These are phyloP conservation scores for Aphelenchoides avenae DNA, from an alignment of 1,140 invertebrate species.

Conservation along the genomic window DNA sequence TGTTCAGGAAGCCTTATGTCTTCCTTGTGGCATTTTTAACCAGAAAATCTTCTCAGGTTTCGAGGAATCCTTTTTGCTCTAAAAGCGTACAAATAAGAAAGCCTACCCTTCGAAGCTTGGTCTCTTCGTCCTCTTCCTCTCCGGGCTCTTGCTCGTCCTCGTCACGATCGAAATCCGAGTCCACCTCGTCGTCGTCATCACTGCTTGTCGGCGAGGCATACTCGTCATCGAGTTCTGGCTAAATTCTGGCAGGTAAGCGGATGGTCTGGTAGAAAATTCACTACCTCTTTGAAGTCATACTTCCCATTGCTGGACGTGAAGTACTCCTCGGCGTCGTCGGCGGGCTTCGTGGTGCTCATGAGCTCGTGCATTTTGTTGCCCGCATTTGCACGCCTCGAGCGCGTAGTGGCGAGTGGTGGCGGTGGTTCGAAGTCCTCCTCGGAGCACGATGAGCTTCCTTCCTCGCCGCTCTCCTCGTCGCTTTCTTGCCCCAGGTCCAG, in stretches of 20 bases:
- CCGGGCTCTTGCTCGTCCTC: conserved; percentile 43
- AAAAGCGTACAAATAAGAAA: background rate
- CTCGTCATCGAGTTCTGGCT: conserved; percentile 43
- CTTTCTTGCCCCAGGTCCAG: conserved; percentile 5
- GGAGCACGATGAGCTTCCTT: background rate
- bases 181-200: conserved; percentile 41
- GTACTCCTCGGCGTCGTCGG: conserved; percentile 41
- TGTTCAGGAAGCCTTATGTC: too few species aligned
- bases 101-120: too few species aligned
- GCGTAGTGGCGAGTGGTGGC: conserved; percentile 29
- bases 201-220: conserved; percentile 33
- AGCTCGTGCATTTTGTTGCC: conserved; percentile 44
- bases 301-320: conserved; percentile 45
- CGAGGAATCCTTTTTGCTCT: background rate
- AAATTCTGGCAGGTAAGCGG: conserved; percentile 14
- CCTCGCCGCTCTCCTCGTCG: background rate
- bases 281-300: too few species aligned
- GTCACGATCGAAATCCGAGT: conserved; percentile 45
- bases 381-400: conserved; percentile 35
- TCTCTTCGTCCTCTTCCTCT: too few species aligned
- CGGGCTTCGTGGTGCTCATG: conserved; percentile 19
- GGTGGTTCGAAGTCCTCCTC: conserved; percentile 18
- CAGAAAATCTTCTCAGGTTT: too few species aligned
- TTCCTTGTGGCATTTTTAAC: too few species aligned
- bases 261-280: conserved; percentile 16